phyloP scores from a whole-genome alignment of 2,113 vertebrate species.

The Atractosteus spatula region DNA sequence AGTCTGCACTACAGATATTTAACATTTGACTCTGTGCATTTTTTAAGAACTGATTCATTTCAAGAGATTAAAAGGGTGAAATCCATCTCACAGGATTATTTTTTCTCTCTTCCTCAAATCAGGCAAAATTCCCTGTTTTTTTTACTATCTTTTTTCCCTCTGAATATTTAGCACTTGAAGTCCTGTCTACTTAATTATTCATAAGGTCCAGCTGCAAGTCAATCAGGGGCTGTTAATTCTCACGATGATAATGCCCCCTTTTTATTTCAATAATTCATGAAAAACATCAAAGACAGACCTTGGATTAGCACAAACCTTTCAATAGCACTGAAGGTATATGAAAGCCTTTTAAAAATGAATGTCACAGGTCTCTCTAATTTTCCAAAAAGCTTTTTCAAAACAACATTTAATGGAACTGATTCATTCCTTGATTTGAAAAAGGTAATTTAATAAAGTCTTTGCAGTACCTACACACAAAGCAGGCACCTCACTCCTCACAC shows the following conservation, averaged over 20 bases:
- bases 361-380: constrained; percentile 10
- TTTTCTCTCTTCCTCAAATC: neutral
- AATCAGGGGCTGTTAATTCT: constrained; percentile 34
- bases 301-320: constrained; percentile 4
- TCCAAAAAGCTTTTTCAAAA: constrained; percentile 5
- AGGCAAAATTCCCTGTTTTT: neutral
- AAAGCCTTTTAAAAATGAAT: constrained; percentile 10
- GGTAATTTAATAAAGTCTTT: constrained; percentile 6
- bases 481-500: neutral
- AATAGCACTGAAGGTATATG: constrained; percentile 2
- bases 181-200: constrained; percentile 39
- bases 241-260: constrained; percentile 26
- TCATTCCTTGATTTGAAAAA: constrained; percentile 13
- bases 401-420: constrained; percentile 5
- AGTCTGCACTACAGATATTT: neutral
- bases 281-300: constrained; percentile 30
- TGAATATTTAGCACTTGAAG: constrained; percentile 34
- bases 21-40: neutral
- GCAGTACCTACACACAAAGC: neutral
- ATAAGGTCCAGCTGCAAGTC: constrained; percentile 35
- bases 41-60: constrained; percentile 3
- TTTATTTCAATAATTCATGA: constrained; percentile 43
- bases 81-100: neutral
- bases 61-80: neutral
- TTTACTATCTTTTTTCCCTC: constrained; percentile 14